Percentiles rank a stretch among this genome's conserved stretches.
Conservation (phyloP, 2,113 vertebrate species). For the Axis porcinus region DNA sequence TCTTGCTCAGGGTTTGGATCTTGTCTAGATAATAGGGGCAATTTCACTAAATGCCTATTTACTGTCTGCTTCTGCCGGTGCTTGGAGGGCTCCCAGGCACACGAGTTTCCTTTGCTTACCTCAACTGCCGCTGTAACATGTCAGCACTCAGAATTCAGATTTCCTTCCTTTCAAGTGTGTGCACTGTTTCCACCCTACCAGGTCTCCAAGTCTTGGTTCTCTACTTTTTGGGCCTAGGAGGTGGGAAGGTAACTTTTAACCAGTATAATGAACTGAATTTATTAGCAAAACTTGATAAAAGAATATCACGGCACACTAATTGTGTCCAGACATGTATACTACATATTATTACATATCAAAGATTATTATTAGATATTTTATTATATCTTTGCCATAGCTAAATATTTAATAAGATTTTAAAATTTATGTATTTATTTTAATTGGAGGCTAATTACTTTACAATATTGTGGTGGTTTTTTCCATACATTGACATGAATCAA, state of each 20-base stretch:
- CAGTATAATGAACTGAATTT: neutral
- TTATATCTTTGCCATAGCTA: neutral
- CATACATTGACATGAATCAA: neutral
- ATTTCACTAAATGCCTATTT: constrained; percentile 41
- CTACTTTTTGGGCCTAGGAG: neutral
- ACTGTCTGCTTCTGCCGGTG: neutral
- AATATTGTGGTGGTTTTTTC: neutral
- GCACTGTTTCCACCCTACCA: neutral
- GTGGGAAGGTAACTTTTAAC: neutral
- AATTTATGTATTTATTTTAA: neutral
- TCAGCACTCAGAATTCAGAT: neutral
- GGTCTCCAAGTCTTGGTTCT: neutral
- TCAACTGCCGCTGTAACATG: neutral
- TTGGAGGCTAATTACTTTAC: neutral
- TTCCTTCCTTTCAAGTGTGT: neutral
- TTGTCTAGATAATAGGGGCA: constrained; percentile 31
- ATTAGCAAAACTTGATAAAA: neutral
- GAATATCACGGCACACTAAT: neutral
- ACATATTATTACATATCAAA: neutral
- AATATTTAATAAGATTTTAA: neutral
- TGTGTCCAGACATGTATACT: neutral
- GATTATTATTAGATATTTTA: neutral
- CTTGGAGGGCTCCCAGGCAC: neutral
- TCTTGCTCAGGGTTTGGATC: neutral
- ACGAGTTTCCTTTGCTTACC: neutral